These are phyloP conservation scores for Propithecus deckenii DNA, from an alignment of 2,797 vertebrate species.

Conservation along the genomic window DNA sequence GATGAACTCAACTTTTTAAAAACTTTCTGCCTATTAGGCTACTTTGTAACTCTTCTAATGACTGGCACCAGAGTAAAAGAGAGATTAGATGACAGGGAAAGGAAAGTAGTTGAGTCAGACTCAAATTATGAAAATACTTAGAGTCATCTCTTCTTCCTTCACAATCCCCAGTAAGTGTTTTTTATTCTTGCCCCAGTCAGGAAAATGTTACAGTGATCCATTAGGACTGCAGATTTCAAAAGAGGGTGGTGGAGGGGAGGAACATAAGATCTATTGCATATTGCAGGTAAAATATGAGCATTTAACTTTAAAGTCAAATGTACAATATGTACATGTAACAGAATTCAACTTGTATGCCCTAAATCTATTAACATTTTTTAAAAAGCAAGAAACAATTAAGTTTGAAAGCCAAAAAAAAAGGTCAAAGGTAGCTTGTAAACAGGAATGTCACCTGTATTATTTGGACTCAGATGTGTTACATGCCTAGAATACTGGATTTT, in stretches of 20 bases:
- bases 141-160: constrained; percentile 20
- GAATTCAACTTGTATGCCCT: too few relatives aligned
- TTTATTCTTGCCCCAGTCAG: constrained; percentile 6
- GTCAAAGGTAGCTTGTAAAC: neutral
- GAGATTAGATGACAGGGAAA: constrained; percentile 14
- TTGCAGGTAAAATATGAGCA: neutral
- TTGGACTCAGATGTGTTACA: neutral
- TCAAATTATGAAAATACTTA: constrained; percentile 24
- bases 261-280: neutral
- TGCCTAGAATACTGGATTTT: neutral
- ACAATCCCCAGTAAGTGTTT: constrained; percentile 15
- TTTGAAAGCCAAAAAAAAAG: neutral
- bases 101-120: constrained; percentile 35
- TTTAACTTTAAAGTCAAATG: neutral
- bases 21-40: neutral
- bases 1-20: neutral
- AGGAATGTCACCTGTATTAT: neutral
- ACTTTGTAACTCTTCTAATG: constrained; percentile 20
- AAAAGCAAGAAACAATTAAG: too few relatives aligned
- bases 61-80: neutral
- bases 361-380: too few relatives aligned
- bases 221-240: neutral
- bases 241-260: too few relatives aligned
- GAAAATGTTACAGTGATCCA: neutral
- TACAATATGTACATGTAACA: too few relatives aligned